phyloP scores from a whole-genome alignment of 2,888 invertebrate species.

The Eupithecia insigniata region DNA sequence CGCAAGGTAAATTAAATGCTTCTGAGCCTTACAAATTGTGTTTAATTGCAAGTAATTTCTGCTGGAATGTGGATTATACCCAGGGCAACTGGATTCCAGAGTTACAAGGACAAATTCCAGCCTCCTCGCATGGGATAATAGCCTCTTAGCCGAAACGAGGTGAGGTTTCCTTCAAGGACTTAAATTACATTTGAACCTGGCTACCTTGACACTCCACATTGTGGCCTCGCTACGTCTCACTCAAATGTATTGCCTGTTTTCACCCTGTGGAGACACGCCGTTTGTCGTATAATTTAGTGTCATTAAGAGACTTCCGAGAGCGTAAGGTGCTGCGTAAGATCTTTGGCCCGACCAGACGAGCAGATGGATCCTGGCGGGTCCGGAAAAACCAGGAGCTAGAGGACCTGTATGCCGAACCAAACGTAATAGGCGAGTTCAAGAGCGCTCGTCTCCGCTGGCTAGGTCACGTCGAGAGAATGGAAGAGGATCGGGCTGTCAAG shows the following conservation, averaged over 20 bases:
- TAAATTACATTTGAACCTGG: neutral
- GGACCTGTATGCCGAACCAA: too few relatives aligned
- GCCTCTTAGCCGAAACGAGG: slow-evolving; percentile 2
- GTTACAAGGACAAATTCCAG: slow-evolving; percentile 6
- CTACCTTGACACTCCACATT: neutral
- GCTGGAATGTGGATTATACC: neutral
- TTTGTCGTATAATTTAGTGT: too few relatives aligned
- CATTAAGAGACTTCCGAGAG: too few relatives aligned
- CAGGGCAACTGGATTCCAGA: neutral
- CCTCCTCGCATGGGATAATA: neutral
- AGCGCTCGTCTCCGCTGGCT: too few relatives aligned
- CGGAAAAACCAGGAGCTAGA: too few relatives aligned
- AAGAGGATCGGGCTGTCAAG: too few relatives aligned
- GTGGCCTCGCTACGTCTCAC: neutral
- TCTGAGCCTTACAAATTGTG: slow-evolving; percentile 17
- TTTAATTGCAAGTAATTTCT: slow-evolving; percentile 25
- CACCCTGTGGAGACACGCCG: neutral
- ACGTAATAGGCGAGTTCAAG: too few relatives aligned
- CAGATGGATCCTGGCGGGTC: too few relatives aligned
- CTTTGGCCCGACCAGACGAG: too few relatives aligned
- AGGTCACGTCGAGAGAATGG: too few relatives aligned
- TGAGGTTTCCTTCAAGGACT: neutral
- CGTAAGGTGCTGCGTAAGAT: too few relatives aligned
- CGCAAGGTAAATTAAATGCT: slow-evolving; percentile 13
- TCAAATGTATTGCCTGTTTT: neutral